Evolutionary conservation across 2,113 vertebrate genomes (phyloP).

Genomic region (Ptyas mucosa): DNA sequence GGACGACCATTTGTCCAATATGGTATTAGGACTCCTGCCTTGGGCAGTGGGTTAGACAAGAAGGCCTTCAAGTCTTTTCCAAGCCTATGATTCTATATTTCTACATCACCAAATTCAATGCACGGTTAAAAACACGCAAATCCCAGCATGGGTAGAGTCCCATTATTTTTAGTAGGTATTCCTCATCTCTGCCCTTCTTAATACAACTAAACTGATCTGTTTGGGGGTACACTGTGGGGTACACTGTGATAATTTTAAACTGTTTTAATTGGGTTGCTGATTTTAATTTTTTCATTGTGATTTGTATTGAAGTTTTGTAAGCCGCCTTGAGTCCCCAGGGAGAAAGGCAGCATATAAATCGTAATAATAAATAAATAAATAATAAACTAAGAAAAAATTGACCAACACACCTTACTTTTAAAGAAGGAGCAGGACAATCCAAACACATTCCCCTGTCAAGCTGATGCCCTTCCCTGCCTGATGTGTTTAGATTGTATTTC

Average conservation of each 20-base stretch:
- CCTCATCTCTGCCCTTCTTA: not conserved
- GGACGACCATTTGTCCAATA: not conserved
- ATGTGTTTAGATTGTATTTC: not conserved
- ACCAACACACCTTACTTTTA: not conserved
- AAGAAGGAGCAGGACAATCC: not conserved
- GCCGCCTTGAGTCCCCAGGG: too few species aligned
- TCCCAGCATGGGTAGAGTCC: not conserved
- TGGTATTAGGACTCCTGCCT: not conserved
- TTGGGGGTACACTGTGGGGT: too few species aligned
- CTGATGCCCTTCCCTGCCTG: not conserved
- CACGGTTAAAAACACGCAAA: not conserved
- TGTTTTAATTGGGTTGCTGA: too few species aligned
- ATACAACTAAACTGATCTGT: too few species aligned
- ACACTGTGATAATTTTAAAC: too few species aligned
- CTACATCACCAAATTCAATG: not conserved
- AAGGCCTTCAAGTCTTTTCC: not conserved
- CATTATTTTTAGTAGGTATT: not conserved
- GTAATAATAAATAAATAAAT: too few species aligned
- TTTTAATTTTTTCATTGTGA: too few species aligned
- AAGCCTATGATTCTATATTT: not conserved
- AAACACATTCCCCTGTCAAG: not conserved
- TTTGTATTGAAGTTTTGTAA: too few species aligned
- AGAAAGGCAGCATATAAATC: too few species aligned
- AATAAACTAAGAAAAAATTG: not conserved
- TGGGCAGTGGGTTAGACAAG: not conserved